Evolutionary conservation across 2,797 vertebrate genomes (phyloP), one percentile per base, ranked within the genome.

Genomic region (Clarias platycephalus): DNA sequence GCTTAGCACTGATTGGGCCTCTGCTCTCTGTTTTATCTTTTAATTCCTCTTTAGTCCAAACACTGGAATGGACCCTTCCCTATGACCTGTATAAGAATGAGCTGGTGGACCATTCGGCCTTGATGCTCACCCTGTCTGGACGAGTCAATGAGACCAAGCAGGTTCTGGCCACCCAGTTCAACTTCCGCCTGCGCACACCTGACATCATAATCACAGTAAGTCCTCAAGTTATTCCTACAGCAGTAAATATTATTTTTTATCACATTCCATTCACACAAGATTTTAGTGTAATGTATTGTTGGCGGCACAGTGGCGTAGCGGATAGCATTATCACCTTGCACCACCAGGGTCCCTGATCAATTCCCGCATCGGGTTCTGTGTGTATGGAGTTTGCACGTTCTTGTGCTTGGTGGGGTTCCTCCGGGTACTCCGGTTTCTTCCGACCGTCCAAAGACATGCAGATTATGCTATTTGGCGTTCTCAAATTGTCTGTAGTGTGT

Each of bases 51-150:
- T 78, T 87, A 96, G 95, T 90, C 68, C 94, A 94, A 81, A 93
- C 76, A 34, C 89, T 95, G 44, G 91, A 95, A 22, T 95, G 94
- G 93, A 67, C 92, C 7, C 91, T 95, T 71, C 89, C 90, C 0
- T 95, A 94, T 87, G 90, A 94, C 2, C 91, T 96, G 67, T 98
- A 98, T 89, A 92, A 92, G 87, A 91, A 94, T 74, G 92, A 97
- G 76, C 90, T 97, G 55, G 95, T 97, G 90, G 97, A 97, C 86
- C 97, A 98, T 80, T 96, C 95, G 0, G 95, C 97, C 3, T 93
- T 98, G 93, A 96, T 97, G 95, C 92, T 98, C 62, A 97, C 96
- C 0, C 82, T 96, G 55, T 93, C 93, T 12, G 95, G 94, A 53
- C 90, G 93, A 81, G 95, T 96, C 88, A 87, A 0, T 4, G 92